Evolutionary conservation across 2,797 vertebrate species (phyloP).

Genomic region (Hypotaenidia okinawae): DNA sequence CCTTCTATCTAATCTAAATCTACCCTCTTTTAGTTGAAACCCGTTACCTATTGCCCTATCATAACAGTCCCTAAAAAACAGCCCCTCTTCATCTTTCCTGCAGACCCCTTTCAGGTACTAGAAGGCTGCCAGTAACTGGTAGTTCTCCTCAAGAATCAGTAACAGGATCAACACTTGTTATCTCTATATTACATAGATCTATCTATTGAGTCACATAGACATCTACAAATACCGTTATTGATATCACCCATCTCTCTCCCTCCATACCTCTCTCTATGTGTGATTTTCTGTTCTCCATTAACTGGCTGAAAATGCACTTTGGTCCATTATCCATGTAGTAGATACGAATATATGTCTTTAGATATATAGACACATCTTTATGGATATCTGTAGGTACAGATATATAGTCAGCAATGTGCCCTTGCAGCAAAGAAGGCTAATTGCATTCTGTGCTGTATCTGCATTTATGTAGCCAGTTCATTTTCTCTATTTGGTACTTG

Average conservation of each 20-base stretch:
- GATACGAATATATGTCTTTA: neutral
- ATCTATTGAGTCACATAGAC: neutral
- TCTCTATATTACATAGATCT: neutral
- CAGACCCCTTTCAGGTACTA: too few relatives aligned
- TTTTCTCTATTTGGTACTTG: neutral
- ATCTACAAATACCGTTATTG: neutral
- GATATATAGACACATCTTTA: neutral
- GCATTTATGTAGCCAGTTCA: neutral
- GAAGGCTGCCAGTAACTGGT: neutral
- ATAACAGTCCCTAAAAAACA: too few relatives aligned
- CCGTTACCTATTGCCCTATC: too few relatives aligned
- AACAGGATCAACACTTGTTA: neutral
- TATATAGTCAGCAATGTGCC: neutral
- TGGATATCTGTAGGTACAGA: neutral
- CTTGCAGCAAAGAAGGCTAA: neutral
- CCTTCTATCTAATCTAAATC: too few relatives aligned
- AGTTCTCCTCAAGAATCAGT: neutral
- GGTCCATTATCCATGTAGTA: neutral
- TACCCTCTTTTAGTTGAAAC: too few relatives aligned
- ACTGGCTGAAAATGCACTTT: neutral
- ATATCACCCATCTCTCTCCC: neutral
- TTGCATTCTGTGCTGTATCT: neutral
- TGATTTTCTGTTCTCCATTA: neutral
- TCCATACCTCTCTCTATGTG: neutral
- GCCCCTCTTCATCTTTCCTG: too few relatives aligned